Conservation (phyloP, 2,113 vertebrate genomes). For the Phyllopteryx taeniolatus region DNA sequence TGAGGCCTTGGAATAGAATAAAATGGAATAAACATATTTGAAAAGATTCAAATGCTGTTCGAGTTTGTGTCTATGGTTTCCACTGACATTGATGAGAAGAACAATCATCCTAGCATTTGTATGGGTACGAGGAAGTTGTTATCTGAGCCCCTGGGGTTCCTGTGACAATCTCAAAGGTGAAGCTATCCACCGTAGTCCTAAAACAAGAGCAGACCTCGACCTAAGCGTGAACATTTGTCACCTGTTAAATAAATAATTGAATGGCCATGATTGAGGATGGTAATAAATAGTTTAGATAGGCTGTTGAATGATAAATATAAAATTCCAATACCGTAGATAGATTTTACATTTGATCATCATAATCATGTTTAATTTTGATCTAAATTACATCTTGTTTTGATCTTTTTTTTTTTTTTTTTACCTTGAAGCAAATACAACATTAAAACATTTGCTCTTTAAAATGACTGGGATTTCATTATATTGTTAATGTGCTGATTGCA, state of each 20-base stretch:
- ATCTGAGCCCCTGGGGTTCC: no score
- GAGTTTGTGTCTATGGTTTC: no score
- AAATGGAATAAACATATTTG: neutral
- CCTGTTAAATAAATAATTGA: neutral
- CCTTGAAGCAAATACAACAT: neutral
- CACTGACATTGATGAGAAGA: no score
- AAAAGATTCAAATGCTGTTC: neutral
- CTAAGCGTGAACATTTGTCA: neutral
- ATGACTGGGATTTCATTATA: neutral
- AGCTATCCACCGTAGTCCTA: neutral
- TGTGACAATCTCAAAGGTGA: neutral
- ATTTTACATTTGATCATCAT: no score
- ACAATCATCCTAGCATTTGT: no score
- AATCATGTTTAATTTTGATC: neutral
- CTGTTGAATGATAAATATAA: neutral
- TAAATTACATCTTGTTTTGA: neutral
- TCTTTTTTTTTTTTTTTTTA: no score
- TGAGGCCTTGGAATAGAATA: neutral
- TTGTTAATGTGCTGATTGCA: neutral
- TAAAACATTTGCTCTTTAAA: neutral
- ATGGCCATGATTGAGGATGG: neutral
- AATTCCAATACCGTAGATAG: neutral
- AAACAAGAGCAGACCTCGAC: neutral
- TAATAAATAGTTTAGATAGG: neutral
- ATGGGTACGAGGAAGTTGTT: no score